These are phyloP conservation scores for Zingel zingel DNA, from an alignment of 2,113 vertebrate genomes.

Conservation along the genomic window DNA sequence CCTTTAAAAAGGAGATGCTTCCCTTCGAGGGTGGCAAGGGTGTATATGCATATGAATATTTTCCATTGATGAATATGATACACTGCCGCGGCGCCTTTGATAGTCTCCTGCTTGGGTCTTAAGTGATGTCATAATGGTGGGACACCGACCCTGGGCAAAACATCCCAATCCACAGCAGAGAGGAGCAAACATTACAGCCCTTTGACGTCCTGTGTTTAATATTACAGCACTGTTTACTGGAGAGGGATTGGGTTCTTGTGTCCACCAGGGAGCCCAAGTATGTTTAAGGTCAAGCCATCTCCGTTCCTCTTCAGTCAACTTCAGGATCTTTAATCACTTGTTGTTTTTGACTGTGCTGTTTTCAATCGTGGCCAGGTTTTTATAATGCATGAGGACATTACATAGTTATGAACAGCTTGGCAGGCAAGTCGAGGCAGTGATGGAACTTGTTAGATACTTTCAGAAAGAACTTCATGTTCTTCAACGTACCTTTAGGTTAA, in stretches of 20 bases:
- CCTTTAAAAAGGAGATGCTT: constrained; percentile 73
- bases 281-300: constrained; percentile 86
- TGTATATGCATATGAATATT: constrained; percentile 85
- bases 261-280: constrained; percentile 68
- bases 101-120: constrained; percentile 74
- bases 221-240: constrained; percentile 84
- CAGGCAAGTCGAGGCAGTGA: constrained; percentile 62
- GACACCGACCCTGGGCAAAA: constrained; percentile 74
- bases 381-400: constrained; percentile 82
- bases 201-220: constrained; percentile 81
- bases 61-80: constrained; percentile 86
- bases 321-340: constrained; percentile 80
- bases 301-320: constrained; percentile 75
- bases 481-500: constrained; percentile 44
- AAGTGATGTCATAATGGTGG: constrained; percentile 82
- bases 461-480: constrained; percentile 54
- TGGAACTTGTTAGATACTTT: constrained; percentile 73
- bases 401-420: constrained; percentile 81
- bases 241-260: constrained; percentile 58
- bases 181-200: constrained; percentile 76
- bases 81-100: constrained; percentile 76
- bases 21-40: constrained; percentile 74
- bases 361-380: constrained; percentile 77
- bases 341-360: constrained; percentile 80
- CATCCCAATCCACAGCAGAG: constrained; percentile 73